phyloP scores from a whole-genome alignment of 2,888 invertebrate genomes.

The Notocelia uddmanniana region DNA sequence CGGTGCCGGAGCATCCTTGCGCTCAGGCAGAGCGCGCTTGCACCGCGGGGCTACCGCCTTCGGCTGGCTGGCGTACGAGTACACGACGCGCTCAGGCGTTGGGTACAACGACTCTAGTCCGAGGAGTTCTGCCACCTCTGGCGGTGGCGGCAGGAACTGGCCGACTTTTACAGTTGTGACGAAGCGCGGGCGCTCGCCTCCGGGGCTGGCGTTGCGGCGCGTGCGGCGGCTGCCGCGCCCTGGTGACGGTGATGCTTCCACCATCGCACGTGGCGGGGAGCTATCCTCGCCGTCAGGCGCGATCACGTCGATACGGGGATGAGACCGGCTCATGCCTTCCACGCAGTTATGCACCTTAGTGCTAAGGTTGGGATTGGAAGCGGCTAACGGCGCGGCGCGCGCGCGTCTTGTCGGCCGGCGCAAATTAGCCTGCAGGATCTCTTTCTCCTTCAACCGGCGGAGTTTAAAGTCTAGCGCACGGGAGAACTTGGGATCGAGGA shows the following conservation, averaged over 20 bases:
- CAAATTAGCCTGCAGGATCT: slow-evolving; percentile 71
- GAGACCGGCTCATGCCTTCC: slow-evolving; percentile 61
- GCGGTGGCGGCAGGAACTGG: slow-evolving; percentile 91
- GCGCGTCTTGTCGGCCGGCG: slow-evolving; percentile 65
- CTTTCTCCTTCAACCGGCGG: slow-evolving; percentile 88
- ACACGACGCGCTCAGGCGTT: slow-evolving; percentile 77
- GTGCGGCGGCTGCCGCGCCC: slow-evolving; percentile 53
- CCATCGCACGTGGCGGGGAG: slow-evolving; percentile 56
- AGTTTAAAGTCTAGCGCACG: slow-evolving; percentile 90
- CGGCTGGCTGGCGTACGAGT: slow-evolving; percentile 89
- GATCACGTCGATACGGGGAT: slow-evolving; percentile 65
- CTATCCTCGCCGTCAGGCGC: slow-evolving; percentile 54
- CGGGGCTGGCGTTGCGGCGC: slow-evolving; percentile 51
- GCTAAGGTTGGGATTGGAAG: slow-evolving; percentile 87
- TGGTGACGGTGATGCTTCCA: slow-evolving; percentile 61
- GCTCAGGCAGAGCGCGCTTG: slow-evolving; percentile 55
- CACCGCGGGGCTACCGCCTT: slow-evolving; percentile 74
- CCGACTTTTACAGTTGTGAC: slow-evolving; percentile 93
- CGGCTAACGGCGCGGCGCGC: slow-evolving; percentile 64
- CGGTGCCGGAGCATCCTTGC: slow-evolving; percentile 47
- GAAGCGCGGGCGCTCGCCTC: slow-evolving; percentile 86
- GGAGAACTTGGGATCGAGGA: slow-evolving; percentile 86
- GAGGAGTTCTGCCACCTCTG: slow-evolving; percentile 88
- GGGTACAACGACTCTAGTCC: slow-evolving; percentile 82
- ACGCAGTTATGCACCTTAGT: slow-evolving; percentile 49